These are phyloP conservation scores for Perdita meconis DNA, from an alignment of 2,888 invertebrate species.

Conservation along the genomic window DNA sequence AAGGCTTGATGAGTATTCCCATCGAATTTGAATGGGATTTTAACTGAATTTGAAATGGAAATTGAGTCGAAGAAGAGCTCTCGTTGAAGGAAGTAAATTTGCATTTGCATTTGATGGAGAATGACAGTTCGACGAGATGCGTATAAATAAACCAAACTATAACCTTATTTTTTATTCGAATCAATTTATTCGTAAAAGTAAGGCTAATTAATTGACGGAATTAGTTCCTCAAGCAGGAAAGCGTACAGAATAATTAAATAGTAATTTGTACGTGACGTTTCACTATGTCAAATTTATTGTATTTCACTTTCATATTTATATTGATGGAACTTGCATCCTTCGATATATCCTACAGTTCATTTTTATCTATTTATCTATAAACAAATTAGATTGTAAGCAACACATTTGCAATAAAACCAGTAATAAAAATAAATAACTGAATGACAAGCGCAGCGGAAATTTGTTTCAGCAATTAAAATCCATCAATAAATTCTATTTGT, in stretches of 20 bases:
- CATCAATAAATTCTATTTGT: not conserved
- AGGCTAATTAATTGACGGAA: slow-evolving; percentile 1
- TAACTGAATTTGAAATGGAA: slow-evolving; percentile 52
- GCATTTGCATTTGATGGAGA: slow-evolving; percentile 40
- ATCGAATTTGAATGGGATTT: slow-evolving; percentile 49
- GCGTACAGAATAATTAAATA: not conserved
- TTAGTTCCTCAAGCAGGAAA: not conserved
- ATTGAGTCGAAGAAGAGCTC: slow-evolving; percentile 15
- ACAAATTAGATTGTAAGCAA: not conserved
- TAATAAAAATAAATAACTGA: too few relatives aligned
- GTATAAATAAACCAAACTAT: not conserved
- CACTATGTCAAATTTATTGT: not conserved
- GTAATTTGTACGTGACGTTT: not conserved
- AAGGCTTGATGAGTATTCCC: slow-evolving; percentile 39
- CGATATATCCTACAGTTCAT: not conserved
- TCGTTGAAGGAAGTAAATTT: not conserved
- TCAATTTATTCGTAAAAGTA: not conserved
- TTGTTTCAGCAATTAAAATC: not conserved
- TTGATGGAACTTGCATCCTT: not conserved
- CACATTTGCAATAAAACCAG: too few relatives aligned
- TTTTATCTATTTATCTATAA: not conserved
- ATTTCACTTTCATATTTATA: too few relatives aligned
- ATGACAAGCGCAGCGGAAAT: not conserved
- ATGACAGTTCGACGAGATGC: not conserved
- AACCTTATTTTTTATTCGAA: slow-evolving; percentile 3